These are phyloP conservation scores for Neofelis nebulosa DNA, from an alignment of 2,113 vertebrate genomes.

Conservation along the genomic window DNA sequence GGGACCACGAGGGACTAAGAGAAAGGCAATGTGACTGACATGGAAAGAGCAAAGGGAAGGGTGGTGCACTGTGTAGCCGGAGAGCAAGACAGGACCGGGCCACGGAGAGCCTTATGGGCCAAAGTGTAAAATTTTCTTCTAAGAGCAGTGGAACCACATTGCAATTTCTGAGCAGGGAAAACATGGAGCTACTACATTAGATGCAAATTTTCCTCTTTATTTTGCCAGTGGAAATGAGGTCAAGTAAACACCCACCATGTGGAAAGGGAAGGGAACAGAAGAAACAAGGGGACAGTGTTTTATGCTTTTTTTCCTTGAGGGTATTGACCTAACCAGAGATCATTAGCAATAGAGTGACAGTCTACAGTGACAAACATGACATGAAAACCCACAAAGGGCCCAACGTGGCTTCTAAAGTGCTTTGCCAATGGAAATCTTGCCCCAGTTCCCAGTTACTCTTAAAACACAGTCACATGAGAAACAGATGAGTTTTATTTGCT, in stretches of 20 bases:
- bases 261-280: neutral
- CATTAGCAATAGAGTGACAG: constrained; percentile 22
- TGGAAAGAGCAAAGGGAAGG: neutral
- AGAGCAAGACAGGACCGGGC: neutral
- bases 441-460: constrained; percentile 43
- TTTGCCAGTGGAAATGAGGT: neutral
- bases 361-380: neutral
- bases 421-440: constrained; percentile 33
- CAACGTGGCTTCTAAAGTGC: constrained; percentile 52
- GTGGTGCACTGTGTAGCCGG: rapidly evolving
- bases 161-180: neutral
- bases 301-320: neutral
- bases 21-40: neutral
- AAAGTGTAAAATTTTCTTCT: neutral
- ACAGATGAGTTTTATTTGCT: constrained; percentile 52
- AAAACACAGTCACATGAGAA: constrained; percentile 67
- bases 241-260: neutral
- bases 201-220: neutral
- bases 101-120: neutral
- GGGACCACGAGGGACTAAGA: neutral
- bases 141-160: neutral
- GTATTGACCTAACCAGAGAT: neutral
- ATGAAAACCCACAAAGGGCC: constrained; percentile 50
- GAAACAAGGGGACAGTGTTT: neutral
- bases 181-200: neutral